Base-by-base conservation (phyloP, 2,797 vertebrate genomes). In the Potorous gilbertii region DNA sequence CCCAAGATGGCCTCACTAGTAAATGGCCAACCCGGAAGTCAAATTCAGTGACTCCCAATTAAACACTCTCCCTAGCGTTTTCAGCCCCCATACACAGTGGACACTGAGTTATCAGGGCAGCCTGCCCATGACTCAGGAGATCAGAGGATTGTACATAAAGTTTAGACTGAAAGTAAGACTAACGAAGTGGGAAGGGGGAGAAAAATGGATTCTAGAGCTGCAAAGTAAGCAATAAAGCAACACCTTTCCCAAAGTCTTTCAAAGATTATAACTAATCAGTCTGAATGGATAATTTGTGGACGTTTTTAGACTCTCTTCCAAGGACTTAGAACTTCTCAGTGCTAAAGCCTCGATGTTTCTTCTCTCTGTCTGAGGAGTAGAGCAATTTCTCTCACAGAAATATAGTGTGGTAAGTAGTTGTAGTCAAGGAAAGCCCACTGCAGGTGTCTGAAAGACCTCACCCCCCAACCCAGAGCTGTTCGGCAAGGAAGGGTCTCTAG, bases 171-270 rank as follows among this genome's bases (percentile, higher is more conserved):
- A 81, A 81, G 74, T 24, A 46, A 81, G 74, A 66, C 62, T 18
- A n/a, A 93, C 12, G 93, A 92, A 40, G 95, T 81, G 93, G 28
- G 54, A 90, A 9, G 0, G 13, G 55, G 56, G 94, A 93, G 96
- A n/a, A n/a, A 74, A 46, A 1, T 46, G 95, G 29, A 93, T 94
- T 92, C 90, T 16, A 95, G 54, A 95, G 59, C 54, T 31, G 13
- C 95, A 54, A 87, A 87, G 92, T 29, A 31, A 93, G 29, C 94
- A 59, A 96, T 90, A 91, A 91, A 18, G 0, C 40, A 46, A 46
- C 52, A 0, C 4, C 27, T 21, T 92, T 94, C 27, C 18, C 9
- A 94, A 56, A 94, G 74, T 5, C 40, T 74, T 40, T 21, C 21
- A 46, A 81, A 50, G 21, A 10, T 46, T 27, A 57, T 46, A 81